A percentile compares a stretch with the other conserved stretches of the same genome.
phyloP scores from a whole-genome alignment of 2,113 vertebrate species.

The Bubo blakistoni region DNA sequence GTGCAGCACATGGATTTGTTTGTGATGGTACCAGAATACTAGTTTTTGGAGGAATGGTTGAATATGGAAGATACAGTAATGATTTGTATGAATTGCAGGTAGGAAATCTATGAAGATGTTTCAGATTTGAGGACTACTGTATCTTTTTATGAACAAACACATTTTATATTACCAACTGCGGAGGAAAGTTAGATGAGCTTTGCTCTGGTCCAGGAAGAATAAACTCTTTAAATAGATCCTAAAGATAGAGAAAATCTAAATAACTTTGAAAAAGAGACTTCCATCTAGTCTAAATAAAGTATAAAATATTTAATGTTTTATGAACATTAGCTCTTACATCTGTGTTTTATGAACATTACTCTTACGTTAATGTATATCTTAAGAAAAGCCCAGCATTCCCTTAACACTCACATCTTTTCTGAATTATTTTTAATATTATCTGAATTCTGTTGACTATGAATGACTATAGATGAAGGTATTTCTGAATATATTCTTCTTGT shows the following conservation, averaged over 20 bases:
- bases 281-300: neutral
- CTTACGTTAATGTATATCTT: neutral
- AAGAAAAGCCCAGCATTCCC: neutral
- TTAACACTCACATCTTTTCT: too few relatives aligned
- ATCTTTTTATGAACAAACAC: neutral
- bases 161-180: neutral
- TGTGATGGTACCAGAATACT: slow-evolving; percentile 93
- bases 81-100: slow-evolving; percentile 96
- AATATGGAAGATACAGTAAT: slow-evolving; percentile 96
- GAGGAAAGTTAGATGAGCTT: neutral
- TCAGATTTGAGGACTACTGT: neutral
- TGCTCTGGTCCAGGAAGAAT: neutral
- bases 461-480: neutral
- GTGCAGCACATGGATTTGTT: slow-evolving; percentile 94
- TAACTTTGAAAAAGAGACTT: neutral
- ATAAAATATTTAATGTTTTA: neutral
- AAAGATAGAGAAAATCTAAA: neutral
- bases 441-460: neutral
- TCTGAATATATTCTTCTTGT: slow-evolving; percentile 10
- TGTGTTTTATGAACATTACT: neutral
- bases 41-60: slow-evolving; percentile 97
- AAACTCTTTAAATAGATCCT: neutral
- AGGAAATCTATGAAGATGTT: slow-evolving; percentile 19
- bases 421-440: neutral
- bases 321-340: neutral